Evolutionary conservation across 2,113 vertebrate genomes (phyloP).

Genomic region (Aptenodytes forsteri): DNA sequence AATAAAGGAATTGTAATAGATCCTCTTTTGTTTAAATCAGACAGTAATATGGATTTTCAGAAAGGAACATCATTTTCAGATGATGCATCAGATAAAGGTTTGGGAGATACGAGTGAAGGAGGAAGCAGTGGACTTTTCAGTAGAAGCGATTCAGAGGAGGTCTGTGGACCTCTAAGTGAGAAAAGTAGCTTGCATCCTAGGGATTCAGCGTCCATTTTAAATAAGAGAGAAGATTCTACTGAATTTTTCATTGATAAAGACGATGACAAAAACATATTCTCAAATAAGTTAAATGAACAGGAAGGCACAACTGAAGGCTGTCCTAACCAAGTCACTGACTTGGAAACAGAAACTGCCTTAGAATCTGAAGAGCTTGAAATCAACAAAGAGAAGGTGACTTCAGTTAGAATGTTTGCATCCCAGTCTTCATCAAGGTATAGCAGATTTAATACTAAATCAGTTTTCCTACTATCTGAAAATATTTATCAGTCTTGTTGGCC

Average conservation of each 20-base stretch:
- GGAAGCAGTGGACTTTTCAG: conserved; percentile 72
- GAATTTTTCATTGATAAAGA: conserved; percentile 66
- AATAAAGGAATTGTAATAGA: conserved; percentile 77
- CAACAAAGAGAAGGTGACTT: conserved; percentile 75
- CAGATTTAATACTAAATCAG: neutral
- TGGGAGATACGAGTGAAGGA: conserved; percentile 77
- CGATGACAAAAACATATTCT: conserved; percentile 56
- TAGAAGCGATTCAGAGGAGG: conserved; percentile 72
- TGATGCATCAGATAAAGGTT: conserved; percentile 73
- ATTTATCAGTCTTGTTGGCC: neutral
- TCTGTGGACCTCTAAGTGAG: conserved; percentile 59
- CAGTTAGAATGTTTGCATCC: conserved; percentile 79
- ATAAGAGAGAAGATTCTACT: conserved; percentile 62
- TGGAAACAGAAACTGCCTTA: conserved; percentile 67
- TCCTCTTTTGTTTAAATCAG: conserved; percentile 81
- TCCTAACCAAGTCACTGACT: conserved; percentile 69
- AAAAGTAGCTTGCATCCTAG: conserved; percentile 47
- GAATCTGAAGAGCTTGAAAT: conserved; percentile 74
- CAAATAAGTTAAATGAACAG: conserved; percentile 53
- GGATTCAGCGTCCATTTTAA: conserved; percentile 51
- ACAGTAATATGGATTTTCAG: conserved; percentile 71
- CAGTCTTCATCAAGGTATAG: conserved; percentile 74
- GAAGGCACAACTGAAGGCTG: conserved; percentile 61
- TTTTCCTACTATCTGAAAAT: neutral
- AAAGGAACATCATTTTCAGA: conserved; percentile 74